Evolutionary conservation across 2,113 vertebrate species (phyloP), one percentile per base, ranked within the genome.

Genomic region (Typhlomys cinereus): DNA sequence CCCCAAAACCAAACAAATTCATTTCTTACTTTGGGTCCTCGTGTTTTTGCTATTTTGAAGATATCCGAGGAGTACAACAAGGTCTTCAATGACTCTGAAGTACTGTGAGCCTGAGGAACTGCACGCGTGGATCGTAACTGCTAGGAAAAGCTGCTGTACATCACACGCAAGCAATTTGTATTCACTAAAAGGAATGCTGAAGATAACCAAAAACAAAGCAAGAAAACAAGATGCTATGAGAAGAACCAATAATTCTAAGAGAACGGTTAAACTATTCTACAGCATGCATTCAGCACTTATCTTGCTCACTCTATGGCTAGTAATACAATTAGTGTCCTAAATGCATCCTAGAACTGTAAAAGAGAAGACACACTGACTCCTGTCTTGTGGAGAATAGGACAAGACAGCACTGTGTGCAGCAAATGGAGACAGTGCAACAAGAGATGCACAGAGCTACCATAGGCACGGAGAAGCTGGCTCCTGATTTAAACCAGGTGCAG

Each of bases 51-150:
- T 99, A 64, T 98, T 99, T 96, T 99, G 99, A 98, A 99, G 98
- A 98, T 99, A 98, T 95, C 99, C 99, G 94, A 99, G 98, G 92
- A 99, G 98, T 50, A 99, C 98, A 97, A 99, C 98, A 93, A 99
- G 99, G 96, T 99, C 99, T 97, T 99, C 99, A 89, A 99, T 99
- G 97, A 99, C 99, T 97, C 99, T 99, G 97, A 99, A 99, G 97
- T 99, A 99, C 17, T 99, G 99, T 88, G 99, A 98, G 95, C 99
- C 99, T 9, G 99, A 99, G 66, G 99, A 99, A 97, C 99, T 99
- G 98, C 99, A 99, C 94, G 99, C 99, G 96, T 99, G 99, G 97
- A 99, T 99, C 66, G 99, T 99, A 95, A 99, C 99, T 34, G 99
- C 99, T 71, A 99, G 98, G 95, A 99, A 94, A 94, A 99, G 98